Percentiles rank a stretch among this genome's conserved stretches.
phyloP scores from a whole-genome alignment of 2,888 invertebrate species.

The Pristionchus fissidentatus region DNA sequence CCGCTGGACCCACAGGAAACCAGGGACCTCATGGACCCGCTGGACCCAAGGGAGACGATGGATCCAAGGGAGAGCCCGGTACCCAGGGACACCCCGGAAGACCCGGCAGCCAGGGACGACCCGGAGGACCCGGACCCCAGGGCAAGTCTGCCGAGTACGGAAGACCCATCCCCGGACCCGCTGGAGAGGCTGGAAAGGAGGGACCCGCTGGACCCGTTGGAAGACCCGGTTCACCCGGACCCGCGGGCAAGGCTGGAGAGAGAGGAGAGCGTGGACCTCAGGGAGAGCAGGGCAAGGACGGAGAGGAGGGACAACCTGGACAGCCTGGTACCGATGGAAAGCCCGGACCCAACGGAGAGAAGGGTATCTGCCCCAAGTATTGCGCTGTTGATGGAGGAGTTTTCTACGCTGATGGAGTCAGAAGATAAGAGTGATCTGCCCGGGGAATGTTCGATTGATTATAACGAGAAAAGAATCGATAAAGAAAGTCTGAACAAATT shows the following conservation, averaged over 20 bases:
- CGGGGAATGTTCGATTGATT: no score
- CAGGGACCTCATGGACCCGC: constrained; percentile 32
- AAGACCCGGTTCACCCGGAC: constrained; percentile 47
- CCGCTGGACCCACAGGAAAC: constrained; percentile 51
- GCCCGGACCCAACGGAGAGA: constrained; percentile 6
- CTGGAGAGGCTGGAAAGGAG: constrained; percentile 29
- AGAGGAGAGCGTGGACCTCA: constrained; percentile 24
- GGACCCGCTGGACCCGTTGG: constrained; percentile 37
- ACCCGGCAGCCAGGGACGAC: constrained; percentile 39
- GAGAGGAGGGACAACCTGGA: constrained; percentile 46
- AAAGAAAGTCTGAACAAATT: no score
- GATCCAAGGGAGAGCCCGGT: constrained; percentile 43
- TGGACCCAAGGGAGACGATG: constrained; percentile 44
- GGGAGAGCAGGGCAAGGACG: constrained; percentile 26
- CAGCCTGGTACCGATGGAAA: constrained; percentile 23
- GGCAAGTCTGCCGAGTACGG: constrained; percentile 40
- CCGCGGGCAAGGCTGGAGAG: constrained; percentile 36
- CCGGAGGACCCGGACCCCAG: constrained; percentile 45
- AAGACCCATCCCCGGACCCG: constrained; percentile 42
- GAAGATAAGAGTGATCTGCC: no score
- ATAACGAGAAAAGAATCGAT: no score
- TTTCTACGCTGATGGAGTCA: constrained; percentile 53
- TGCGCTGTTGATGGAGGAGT: constrained; percentile 52
- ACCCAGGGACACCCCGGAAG: constrained; percentile 19
- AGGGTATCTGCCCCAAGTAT: constrained; percentile 52